Evolutionary conservation across 2,113 vertebrate species (phyloP), one percentile per base, ranked within the genome.

Genomic region (Silurus meridionalis): DNA sequence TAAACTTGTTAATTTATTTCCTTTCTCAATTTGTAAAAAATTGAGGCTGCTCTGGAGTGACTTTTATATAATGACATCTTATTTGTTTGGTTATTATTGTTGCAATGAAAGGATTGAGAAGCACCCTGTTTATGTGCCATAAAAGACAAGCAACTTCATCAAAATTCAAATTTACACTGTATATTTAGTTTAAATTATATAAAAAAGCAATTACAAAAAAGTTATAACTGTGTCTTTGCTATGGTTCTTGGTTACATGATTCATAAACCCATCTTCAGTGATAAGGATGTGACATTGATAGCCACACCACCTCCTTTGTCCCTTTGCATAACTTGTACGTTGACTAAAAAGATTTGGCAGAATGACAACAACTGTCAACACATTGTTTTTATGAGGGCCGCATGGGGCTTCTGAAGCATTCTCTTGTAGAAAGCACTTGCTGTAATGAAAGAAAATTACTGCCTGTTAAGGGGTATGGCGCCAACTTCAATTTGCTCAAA

Each of bases 391-490:
- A 90, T 91, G 89, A 86, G 25, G 69, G 85, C 88, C 82, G 63
- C 88, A 89, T 83, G 71, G 84, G 86, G 85, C 89, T 87, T 91
- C 87, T 88, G 60, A 87, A 89, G 79, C 81, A 85, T 88, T 92
- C 80, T 89, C 85, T 85, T 87, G 85, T 90, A 90, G 67, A 87
- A 90, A 66, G 87, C 89, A 86, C 88, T 63, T 82, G 88, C 92
- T 92, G 92, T 94, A 94, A 95, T 94, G 93, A 90, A 90, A 90
- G 91, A 92, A 93, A 94, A 95, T 94, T 89, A 93, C 91, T 93
- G 94, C 92, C 91, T 92, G 91, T 86, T 90, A 90, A 89, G 92
- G 87, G 89, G 91, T 87, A 89, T 91, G 94, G 93, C 92, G 92
- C 93, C 94, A 94, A 92, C 84, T 90, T 92, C 94, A 94, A 94